Evolutionary conservation across 2,888 invertebrate genomes (phyloP), one percentile per base, ranked within the genome.

Genomic region (Galerucella pusilla): DNA sequence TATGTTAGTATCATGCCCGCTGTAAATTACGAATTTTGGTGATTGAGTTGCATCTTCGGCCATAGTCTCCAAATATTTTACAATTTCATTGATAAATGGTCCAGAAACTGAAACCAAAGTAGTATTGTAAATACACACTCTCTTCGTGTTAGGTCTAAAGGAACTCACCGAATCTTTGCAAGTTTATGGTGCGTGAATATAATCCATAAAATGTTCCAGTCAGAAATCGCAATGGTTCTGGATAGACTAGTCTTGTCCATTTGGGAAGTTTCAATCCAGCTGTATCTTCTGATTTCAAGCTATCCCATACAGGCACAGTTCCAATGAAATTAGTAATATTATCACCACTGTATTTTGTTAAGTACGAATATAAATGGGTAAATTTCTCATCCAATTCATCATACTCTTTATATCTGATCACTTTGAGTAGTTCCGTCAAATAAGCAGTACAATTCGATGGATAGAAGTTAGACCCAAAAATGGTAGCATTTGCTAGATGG

Each of bases 301-400:
- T 12, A 42, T 78, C 78, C 52, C 52, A 75, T 5, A 78, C 25
- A 1, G 6, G 0, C 1, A 2, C 0, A 3, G 42, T 42, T 5
- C 20, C 70, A n/a, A 10, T 16, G 3, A 75, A 11, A 2, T 45
- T 46, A 3, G 35, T 73, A 6, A 75, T 54, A 25, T 66, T 68
- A 3, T 3, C 11, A 2, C 75, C 75, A 42, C 72, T 66, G n/a
- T 74, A 14, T 4, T 68, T 16, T 6, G 69, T 69, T 42, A 77
- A 20, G 16, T 73, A 75, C 12, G 64, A 60, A 12, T 61, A 94
- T 2, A 94, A 83, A 28, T 88, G 83, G 74, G 89, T 83, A 84
- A 92, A 92, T 80, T 90, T 87, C 75, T 87, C 10, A 63, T 77
- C 86, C 57, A 92, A 87, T 45, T 91, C 84, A 3, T 89, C 84